Percentiles rank a stretch among this genome's conserved stretches.
phyloP scores from a whole-genome alignment of 2,797 vertebrate genomes.

The Streptopelia turtur region DNA sequence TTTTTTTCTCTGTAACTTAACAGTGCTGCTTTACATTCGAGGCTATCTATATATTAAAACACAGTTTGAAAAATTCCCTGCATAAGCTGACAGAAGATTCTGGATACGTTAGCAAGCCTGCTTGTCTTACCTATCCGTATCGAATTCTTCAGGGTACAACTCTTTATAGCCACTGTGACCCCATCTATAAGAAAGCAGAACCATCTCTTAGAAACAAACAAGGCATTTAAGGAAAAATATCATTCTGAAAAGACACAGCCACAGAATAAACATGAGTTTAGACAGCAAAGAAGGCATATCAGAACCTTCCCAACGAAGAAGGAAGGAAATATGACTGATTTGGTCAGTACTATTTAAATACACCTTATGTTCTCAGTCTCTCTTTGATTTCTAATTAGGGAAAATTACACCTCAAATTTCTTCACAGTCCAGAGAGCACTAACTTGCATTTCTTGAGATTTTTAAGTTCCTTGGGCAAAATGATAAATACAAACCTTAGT shows the following conservation, averaged over 20 bases:
- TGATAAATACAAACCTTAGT: background rate
- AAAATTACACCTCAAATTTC: background rate
- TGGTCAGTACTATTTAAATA: background rate
- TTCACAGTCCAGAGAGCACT: background rate
- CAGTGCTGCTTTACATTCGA: background rate
- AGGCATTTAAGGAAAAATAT: background rate
- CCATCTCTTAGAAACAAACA: background rate
- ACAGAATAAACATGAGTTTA: background rate
- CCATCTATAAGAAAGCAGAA: slow-evolving; percentile 83
- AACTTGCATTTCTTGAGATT: background rate
- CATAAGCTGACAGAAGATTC: background rate
- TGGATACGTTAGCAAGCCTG: background rate
- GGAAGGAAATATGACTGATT: background rate
- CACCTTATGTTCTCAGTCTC: background rate
- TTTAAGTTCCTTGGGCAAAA: background rate
- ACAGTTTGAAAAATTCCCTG: background rate
- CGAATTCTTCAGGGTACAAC: slow-evolving; percentile 95
- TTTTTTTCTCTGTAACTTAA: background rate
- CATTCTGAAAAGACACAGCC: background rate
- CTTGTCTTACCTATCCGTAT: slow-evolving; percentile 85
- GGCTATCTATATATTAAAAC: background rate
- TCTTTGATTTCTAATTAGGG: background rate
- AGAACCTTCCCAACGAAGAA: background rate
- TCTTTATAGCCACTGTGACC: slow-evolving; percentile 98
- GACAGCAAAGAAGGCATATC: background rate